Conservation (phyloP, 2,113 vertebrate species). For the Nothoprocta pentlandii region DNA sequence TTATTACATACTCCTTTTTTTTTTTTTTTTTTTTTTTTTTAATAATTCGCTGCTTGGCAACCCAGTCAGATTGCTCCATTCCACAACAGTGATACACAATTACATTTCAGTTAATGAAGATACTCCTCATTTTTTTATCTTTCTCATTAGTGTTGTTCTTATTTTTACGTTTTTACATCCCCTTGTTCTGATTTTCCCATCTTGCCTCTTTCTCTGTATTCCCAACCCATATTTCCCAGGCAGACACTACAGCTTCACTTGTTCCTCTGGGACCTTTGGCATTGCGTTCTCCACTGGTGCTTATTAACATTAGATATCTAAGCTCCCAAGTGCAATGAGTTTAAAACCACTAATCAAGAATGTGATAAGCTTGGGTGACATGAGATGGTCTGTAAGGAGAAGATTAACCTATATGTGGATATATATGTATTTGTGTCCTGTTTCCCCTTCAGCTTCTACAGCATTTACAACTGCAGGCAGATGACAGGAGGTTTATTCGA, state of each 20-base stretch:
- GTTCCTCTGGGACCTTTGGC: neutral
- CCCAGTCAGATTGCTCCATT: conserved; percentile 57
- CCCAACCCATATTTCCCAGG: neutral
- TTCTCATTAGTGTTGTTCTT: neutral
- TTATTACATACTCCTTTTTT: conserved; percentile 68
- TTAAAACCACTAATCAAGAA: neutral
- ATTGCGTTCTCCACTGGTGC: neutral
- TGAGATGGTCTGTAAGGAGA: neutral
- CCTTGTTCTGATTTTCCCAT: conserved; percentile 34
- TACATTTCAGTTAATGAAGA: conserved; percentile 66
- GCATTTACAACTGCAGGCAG: neutral
- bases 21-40: conserved; percentile 47
- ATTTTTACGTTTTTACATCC: neutral
- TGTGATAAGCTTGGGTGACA: neutral
- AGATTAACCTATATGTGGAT: neutral
- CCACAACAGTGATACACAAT: conserved; percentile 61
- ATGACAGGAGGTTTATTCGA: neutral
- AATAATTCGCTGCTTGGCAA: conserved; percentile 33
- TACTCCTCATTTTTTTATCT: conserved; percentile 65
- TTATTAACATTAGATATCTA: neutral
- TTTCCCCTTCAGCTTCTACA: neutral
- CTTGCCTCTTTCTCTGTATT: neutral
- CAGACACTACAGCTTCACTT: neutral
- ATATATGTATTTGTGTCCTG: neutral
- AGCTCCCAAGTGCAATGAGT: neutral